Percentiles rank a stretch among this genome's conserved stretches.
These are phyloP conservation scores for Osmerus eperlanus DNA, from an alignment of 2,113 vertebrate species.

Conservation along the genomic window DNA sequence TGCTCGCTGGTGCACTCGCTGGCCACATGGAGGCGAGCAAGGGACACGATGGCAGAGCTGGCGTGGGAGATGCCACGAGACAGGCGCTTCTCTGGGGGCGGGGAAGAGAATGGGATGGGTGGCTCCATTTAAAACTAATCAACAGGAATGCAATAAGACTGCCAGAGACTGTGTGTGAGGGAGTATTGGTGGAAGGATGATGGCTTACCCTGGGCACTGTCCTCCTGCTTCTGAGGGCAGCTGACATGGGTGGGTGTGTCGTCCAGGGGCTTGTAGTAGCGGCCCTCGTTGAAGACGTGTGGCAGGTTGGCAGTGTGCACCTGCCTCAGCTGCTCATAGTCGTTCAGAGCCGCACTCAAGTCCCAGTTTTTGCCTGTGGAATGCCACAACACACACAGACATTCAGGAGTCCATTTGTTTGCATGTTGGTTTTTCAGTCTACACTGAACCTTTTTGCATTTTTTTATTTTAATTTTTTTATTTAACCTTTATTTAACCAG, in stretches of 20 bases:
- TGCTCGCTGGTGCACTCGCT: constrained; percentile 91
- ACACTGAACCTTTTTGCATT: too few species aligned
- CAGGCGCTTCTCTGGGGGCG: constrained; percentile 88
- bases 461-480: too few species aligned
- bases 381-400: constrained; percentile 10
- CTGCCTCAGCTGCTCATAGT: constrained; percentile 87
- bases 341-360: constrained; percentile 81
- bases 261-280: constrained; percentile 74
- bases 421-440: too few species aligned
- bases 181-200: not conserved
- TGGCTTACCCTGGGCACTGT: constrained; percentile 68
- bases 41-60: constrained; percentile 97
- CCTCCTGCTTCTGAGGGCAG: constrained; percentile 85
- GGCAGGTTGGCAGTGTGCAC: constrained; percentile 90
- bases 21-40: constrained; percentile 92
- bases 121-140: too few species aligned
- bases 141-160: too few species aligned
- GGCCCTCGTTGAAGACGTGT: constrained; percentile 91
- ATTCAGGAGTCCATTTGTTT: not conserved
- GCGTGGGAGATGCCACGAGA: constrained; percentile 98
- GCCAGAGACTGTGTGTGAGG: not conserved
- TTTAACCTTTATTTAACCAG: too few species aligned
- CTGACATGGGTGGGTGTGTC: constrained; percentile 76
- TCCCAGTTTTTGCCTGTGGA: constrained; percentile 87
- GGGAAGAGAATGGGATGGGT: not conserved